A percentile compares a stretch with the other conserved stretches of the same genome.
These are phyloP conservation scores for Exephanes ischioxanthus DNA, from an alignment of 2,888 invertebrate species.

Conservation along the genomic window DNA sequence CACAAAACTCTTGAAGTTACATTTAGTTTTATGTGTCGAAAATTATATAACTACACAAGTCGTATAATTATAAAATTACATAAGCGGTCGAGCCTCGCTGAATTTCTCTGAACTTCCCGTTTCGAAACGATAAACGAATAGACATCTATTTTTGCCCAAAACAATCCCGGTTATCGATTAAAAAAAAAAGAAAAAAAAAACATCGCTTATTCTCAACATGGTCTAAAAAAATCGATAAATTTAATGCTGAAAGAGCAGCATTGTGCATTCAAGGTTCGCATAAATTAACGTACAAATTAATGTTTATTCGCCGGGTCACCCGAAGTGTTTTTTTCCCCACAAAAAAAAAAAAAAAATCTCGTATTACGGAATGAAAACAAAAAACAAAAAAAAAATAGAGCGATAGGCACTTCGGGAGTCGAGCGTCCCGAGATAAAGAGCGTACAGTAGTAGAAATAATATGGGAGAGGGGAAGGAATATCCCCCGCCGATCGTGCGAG, in stretches of 20 bases:
- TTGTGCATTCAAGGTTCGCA: background rate
- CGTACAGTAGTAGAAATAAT: slow-evolving; percentile 5
- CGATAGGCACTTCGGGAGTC: slow-evolving; percentile 36
- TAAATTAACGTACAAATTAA: background rate
- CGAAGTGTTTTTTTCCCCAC: background rate
- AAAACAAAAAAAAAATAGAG: slow-evolving; percentile 62
- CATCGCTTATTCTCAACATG: too few relatives aligned
- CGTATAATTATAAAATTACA: too few relatives aligned
- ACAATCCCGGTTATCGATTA: too few relatives aligned
- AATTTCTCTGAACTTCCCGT: too few relatives aligned
- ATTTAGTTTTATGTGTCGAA: too few relatives aligned
- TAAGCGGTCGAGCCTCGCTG: too few relatives aligned
- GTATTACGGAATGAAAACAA: slow-evolving; percentile 36
- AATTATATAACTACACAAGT: too few relatives aligned
- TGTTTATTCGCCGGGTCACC: background rate
- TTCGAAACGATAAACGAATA: too few relatives aligned
- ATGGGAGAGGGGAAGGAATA: slow-evolving; percentile 35
- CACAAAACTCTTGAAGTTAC: too few relatives aligned
- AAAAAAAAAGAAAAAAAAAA: too few relatives aligned
- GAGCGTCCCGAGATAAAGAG: slow-evolving; percentile 40
- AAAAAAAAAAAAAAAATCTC: background rate
- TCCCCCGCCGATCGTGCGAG: slow-evolving; percentile 15
- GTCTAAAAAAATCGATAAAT: background rate
- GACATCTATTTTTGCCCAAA: too few relatives aligned
- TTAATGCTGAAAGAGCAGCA: background rate